phyloP scores from a whole-genome alignment of 2,888 invertebrate genomes.

The Selenia dentaria region DNA sequence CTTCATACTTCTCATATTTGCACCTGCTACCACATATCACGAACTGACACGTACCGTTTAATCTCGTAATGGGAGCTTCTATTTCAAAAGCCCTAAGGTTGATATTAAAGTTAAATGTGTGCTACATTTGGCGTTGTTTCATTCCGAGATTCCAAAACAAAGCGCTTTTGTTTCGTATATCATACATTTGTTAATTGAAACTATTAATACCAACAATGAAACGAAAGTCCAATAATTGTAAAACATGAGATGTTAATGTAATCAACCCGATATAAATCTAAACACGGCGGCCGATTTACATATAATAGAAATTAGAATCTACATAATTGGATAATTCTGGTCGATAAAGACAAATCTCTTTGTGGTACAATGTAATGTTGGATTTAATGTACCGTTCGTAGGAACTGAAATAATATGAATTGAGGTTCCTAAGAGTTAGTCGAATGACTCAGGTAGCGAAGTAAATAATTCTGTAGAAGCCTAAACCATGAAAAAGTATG shows the following conservation, averaged over 20 bases:
- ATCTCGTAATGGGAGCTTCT: slow-evolving; percentile 15
- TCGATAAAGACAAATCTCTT: slow-evolving; percentile 42
- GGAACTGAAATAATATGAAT: slow-evolving; percentile 13
- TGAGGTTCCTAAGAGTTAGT: slow-evolving; percentile 6
- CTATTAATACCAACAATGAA: slow-evolving; percentile 26
- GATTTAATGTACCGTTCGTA: slow-evolving; percentile 24
- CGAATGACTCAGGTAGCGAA: slow-evolving; percentile 7
- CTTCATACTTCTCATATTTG: slow-evolving; percentile 48
- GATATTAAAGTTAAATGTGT: slow-evolving; percentile 9
- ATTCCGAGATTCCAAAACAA: slow-evolving; percentile 32
- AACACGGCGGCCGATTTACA: slow-evolving; percentile 42
- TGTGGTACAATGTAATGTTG: slow-evolving; percentile 20
- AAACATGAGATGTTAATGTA: slow-evolving; percentile 40
- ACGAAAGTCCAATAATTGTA: slow-evolving; percentile 30
- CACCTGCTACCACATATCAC: slow-evolving; percentile 39
- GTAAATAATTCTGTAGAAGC: not conserved
- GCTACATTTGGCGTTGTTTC: slow-evolving; percentile 24
- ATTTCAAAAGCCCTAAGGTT: slow-evolving; percentile 15
- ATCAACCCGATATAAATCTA: slow-evolving; percentile 38
- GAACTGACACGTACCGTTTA: slow-evolving; percentile 12
- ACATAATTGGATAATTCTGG: slow-evolving; percentile 43
- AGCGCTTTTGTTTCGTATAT: slow-evolving; percentile 43
- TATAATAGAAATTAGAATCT: slow-evolving; percentile 53
- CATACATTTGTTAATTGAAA: slow-evolving; percentile 47
- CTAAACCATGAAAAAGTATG: slow-evolving; percentile 7